Conservation (phyloP, 2,888 invertebrate genomes). For the Crossocerus cetratus region DNA sequence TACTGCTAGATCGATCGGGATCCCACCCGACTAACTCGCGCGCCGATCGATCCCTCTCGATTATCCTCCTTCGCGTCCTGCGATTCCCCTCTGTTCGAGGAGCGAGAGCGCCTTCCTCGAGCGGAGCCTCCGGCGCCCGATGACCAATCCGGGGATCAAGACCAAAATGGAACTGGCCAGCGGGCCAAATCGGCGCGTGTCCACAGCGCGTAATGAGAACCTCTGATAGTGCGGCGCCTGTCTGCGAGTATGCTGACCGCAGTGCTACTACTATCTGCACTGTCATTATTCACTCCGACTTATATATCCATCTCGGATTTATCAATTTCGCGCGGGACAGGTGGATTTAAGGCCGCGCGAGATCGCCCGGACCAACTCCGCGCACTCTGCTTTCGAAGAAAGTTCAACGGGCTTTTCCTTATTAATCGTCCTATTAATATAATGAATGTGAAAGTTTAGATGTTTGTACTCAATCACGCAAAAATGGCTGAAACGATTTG, state of each 20-base stretch:
- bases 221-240: slow-evolving; percentile 72
- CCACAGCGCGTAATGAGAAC: slow-evolving; percentile 63
- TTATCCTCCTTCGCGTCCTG: not conserved
- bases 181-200: slow-evolving; percentile 8
- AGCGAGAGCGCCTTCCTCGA: no score
- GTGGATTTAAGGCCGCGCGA: slow-evolving; percentile 17
- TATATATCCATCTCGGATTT: slow-evolving; percentile 67
- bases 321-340: slow-evolving; percentile 56
- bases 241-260: slow-evolving; percentile 72
- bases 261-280: slow-evolving; percentile 61
- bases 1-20: slow-evolving; percentile 35
- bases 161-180: not conserved
- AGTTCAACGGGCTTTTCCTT: no score
- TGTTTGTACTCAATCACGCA: no score
- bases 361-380: no score
- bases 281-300: slow-evolving; percentile 63
- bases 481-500: no score
- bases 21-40: slow-evolving; percentile 4
- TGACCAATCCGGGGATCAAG: not conserved
- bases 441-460: no score
- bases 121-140: not conserved
- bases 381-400: no score
- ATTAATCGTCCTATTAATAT: no score
- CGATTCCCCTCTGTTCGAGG: not conserved
- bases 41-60: slow-evolving; percentile 17